Evolutionary conservation across 2,888 invertebrate species (phyloP), one percentile per base, ranked within the genome.

Genomic region (Pollenia amentaria): DNA sequence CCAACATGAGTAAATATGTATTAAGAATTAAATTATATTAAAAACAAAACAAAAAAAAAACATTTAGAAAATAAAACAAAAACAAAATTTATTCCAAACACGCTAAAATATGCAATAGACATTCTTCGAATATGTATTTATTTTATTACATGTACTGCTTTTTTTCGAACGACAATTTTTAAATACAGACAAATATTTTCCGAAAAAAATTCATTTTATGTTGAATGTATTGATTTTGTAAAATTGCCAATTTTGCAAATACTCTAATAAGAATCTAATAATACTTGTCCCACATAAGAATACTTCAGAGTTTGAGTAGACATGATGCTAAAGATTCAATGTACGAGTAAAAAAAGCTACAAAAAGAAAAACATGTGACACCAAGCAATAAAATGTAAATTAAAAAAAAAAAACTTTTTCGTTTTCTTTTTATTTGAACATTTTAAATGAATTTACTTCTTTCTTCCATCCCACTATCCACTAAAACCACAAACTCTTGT

Each of bases 221-320:
- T 84, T 60, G 78, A 73, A 75, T 77, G 14, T 78, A 78, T 57
- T 78, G 78, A 78, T 85, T 85, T 72, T 81, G 72, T 67, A 29
- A 85, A 77, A 85, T 85, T 85, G 77, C 77, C 81, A 85, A 85
- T 85, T 85, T 80, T 55, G n/a, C 29, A 29, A 80, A 65, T 64
- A 73, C 64, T 80, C 8, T 18, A 64, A 73, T 55, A 65, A 64
- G 46, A 64, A 72, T 65, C 72, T 46, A 65, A 48, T 46, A 65
- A 48, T 62, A 57, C 72, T 73, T 73, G 65, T 80, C 18, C 65
- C 62, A 76, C 76, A 69, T 76, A 82, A 77, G 69, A 1, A 77
- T 46, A 77, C 82, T 82, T 70, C 29, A 82, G 18, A 40, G 38
- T 75, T 82, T 51, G 76, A 82, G 76, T 76, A 62, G 75, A 55